Evolutionary conservation across 2,797 vertebrate species (phyloP).

Genomic region (Squalus acanthias): DNA sequence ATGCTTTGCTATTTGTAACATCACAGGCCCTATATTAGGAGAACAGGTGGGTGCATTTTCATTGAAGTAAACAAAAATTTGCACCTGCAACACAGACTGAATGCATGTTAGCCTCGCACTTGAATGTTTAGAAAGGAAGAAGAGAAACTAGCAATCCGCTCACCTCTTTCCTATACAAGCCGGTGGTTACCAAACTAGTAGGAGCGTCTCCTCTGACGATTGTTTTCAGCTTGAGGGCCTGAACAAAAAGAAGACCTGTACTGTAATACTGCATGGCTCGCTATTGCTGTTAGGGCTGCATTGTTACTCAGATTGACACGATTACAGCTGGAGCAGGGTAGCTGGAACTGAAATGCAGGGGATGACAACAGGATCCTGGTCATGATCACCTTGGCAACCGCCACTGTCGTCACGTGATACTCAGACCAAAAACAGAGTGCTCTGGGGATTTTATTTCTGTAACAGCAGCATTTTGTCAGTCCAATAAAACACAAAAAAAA

Average conservation of each 20-base stretch:
- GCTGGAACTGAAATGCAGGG: not conserved
- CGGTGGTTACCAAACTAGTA: slow-evolving; percentile 77
- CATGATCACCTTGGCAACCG: not conserved
- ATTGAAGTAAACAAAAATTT: slow-evolving; percentile 40
- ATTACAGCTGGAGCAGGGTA: not conserved
- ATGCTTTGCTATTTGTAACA: not conserved
- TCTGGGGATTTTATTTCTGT: not conserved
- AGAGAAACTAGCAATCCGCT: slow-evolving; percentile 42
- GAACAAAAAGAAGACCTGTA: slow-evolving; percentile 40
- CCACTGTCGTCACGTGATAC: not conserved
- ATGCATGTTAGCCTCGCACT: not conserved
- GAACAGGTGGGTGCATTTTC: not conserved
- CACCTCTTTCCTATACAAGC: slow-evolving; percentile 91
- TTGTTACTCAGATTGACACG: not conserved
- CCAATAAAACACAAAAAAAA: not conserved
- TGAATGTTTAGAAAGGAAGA: not conserved
- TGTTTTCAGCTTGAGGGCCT: slow-evolving; percentile 95
- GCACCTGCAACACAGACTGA: not conserved
- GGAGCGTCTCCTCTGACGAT: slow-evolving; percentile 86
- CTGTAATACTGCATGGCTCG: not conserved
- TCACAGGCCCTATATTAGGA: not conserved
- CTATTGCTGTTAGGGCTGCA: not conserved
- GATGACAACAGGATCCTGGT: not conserved
- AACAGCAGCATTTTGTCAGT: not conserved
- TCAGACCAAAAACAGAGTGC: not conserved